Conservation (phyloP, 2,113 vertebrate species). For the Toxostoma redivivum region DNA sequence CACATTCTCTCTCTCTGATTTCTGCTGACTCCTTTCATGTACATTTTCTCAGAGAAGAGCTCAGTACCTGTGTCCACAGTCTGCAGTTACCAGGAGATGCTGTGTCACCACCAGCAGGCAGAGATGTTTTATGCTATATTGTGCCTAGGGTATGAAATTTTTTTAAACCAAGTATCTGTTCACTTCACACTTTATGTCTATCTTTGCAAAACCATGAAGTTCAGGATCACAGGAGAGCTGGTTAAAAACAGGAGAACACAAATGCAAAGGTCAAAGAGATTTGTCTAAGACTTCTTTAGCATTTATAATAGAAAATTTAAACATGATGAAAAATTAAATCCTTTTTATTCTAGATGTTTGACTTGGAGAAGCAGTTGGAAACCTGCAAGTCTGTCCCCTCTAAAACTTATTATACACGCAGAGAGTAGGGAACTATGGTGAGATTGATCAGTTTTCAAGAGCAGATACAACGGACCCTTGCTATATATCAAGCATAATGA, state of each 20-base stretch:
- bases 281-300: background rate
- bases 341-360: background rate
- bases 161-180: background rate
- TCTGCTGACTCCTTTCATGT: background rate
- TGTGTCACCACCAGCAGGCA: background rate
- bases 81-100: background rate
- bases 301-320: background rate
- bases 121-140: background rate
- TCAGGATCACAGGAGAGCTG: background rate
- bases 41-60: background rate
- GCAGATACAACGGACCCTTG: background rate
- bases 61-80: background rate
- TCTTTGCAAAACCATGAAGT: background rate
- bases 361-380: background rate
- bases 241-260: background rate
- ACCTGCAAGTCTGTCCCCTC: background rate
- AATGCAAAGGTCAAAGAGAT: background rate
- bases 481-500: background rate
- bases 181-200: background rate
- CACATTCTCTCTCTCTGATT: background rate
- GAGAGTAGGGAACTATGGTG: background rate
- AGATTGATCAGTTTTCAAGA: background rate
- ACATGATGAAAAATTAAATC: background rate
- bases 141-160: background rate
- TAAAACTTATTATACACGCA: background rate